Evolutionary conservation across 2,888 invertebrate genomes (phyloP), one percentile per base, ranked within the genome.

Genomic region (Sphaeridia pumilis): DNA sequence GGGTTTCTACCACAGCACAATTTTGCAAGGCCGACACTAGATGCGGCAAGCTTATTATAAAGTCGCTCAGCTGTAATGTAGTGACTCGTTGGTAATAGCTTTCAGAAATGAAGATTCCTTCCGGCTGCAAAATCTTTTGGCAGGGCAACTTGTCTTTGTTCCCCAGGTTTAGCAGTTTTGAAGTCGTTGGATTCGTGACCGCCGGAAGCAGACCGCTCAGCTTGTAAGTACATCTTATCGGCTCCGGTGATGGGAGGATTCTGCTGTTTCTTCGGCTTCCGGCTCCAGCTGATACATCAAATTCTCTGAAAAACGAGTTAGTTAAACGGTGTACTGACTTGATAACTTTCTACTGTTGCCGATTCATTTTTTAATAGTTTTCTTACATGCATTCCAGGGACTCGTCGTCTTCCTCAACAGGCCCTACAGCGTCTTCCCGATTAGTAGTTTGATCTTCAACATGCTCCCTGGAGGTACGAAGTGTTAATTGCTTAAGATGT

Each of bases 71-170:
- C 12, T 36, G 31, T 4, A 51, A 27, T 5, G 24, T 43, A 4
- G 51, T 51, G 20, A 51, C 45, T 36, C 45, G 22, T 25, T 44
- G 51, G 26, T 45, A 45, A 24, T 28, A 51, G 34, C 51, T 51
- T 26, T 51, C 51, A 12, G 51, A 51, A 24, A 51, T 44, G 24
- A 45, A 45, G 14, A 51, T 22, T 21, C 34, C 45, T 35, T 35
- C 2, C 2, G 51, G 51, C 1, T 51, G 24, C 25, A 36, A 26
- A 4, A 51, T 51, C 36, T 45, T 45, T 22, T 45, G 44, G 7
- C 44, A 2, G 24, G 45, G 45, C 2, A 35, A 10, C 34, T 51
- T 44, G n/a, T n/a, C n/a, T n/a, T n/a, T n/a, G 25, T 35, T 35
- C 24, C 47, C 47, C 24, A 48, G 38, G n/a, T 48, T n/a, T 10